Percentiles rank a stretch among this genome's conserved stretches.
Conservation (phyloP, 2,797 vertebrate species). For the Dallia pectoralis region DNA sequence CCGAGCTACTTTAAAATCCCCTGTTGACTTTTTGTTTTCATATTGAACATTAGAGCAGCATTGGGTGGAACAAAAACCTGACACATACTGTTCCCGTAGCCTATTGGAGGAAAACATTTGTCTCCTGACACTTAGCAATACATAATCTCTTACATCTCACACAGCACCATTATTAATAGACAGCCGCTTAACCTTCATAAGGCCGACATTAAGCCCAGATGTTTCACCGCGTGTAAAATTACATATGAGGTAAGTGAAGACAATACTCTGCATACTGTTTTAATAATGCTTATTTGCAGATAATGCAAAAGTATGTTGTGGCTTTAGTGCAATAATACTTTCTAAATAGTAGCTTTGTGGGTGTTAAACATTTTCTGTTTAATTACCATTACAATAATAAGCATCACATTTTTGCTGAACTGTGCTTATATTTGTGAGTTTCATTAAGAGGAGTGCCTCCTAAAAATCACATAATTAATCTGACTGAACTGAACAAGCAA, state of each 20-base stretch:
- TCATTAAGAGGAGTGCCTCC: background rate
- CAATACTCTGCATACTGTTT: background rate
- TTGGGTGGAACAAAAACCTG: background rate
- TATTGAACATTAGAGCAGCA: background rate
- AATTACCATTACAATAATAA: background rate
- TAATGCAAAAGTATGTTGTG: background rate
- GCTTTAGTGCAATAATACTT: background rate
- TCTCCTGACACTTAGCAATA: conserved; percentile 29
- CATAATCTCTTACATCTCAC: conserved; percentile 20
- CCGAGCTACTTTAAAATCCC: background rate
- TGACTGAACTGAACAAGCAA: background rate
- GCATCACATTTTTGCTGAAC: background rate
- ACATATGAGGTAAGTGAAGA: conserved; percentile 20
- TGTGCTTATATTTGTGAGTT: background rate
- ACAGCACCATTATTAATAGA: conserved; percentile 13
- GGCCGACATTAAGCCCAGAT: background rate
- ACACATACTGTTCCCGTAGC: background rate
- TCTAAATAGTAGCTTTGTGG: background rate
- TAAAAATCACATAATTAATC: background rate
- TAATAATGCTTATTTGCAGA: background rate
- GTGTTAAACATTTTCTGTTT: background rate
- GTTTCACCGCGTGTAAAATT: background rate
- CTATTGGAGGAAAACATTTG: conserved; percentile 1
- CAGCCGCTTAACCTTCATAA: conserved; percentile 18
- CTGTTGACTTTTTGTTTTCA: background rate